Conservation (phyloP, 1,140 invertebrate species). For the Littorina saxatilis region DNA sequence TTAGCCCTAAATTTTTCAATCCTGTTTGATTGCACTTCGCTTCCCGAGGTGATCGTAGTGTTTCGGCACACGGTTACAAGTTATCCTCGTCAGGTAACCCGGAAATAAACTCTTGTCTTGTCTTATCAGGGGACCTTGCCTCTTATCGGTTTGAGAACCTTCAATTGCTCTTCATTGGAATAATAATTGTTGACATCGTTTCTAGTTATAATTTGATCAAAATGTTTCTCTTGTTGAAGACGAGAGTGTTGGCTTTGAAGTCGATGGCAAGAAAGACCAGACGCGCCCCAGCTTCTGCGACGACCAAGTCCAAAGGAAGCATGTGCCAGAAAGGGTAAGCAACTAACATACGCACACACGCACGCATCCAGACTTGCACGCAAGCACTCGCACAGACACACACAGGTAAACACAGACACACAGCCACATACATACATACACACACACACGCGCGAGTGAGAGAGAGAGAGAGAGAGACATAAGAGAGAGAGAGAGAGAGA, state of each 20-base stretch:
- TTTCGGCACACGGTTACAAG: too few relatives aligned
- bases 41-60: too few relatives aligned
- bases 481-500: not conserved
- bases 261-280: not conserved
- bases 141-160: not conserved
- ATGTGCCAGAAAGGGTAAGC: constrained; percentile 25
- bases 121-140: too few relatives aligned
- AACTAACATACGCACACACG: not conserved
- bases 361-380: not conserved
- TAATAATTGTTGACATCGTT: too few relatives aligned
- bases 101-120: too few relatives aligned
- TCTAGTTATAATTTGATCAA: too few relatives aligned
- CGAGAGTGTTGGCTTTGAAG: not conserved
- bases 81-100: too few relatives aligned
- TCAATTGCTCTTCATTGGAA: not conserved
- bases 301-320: constrained; percentile 14
- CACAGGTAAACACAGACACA: not conserved
- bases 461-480: not conserved
- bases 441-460: not conserved
- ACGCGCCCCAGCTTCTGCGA: not conserved
- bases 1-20: too few relatives aligned
- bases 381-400: not conserved
- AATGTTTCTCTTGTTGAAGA: not conserved
- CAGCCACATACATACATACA: not conserved
- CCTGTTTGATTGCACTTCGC: too few relatives aligned